Conservation (phyloP, 2,888 invertebrate genomes). For the Criorhina ranunculi region DNA sequence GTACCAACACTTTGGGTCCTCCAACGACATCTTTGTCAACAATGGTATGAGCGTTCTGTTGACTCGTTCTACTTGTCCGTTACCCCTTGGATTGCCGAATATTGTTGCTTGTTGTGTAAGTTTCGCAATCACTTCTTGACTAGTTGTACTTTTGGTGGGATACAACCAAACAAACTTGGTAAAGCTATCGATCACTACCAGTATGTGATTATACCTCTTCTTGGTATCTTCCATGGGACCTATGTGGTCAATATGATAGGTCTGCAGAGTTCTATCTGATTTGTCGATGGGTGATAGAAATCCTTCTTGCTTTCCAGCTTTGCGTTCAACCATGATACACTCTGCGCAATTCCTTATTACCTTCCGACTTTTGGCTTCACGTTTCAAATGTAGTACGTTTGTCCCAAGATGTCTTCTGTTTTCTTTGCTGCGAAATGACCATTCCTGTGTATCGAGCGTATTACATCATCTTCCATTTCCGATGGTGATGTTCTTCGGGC, state of each 20-base stretch:
- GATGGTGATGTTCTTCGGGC: too few relatives aligned
- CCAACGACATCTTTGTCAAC: too few relatives aligned
- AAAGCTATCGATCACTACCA: neutral
- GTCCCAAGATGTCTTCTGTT: too few relatives aligned
- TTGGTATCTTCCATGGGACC: neutral
- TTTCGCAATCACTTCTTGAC: neutral
- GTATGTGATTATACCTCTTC: constrained; percentile 1
- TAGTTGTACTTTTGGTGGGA: too few relatives aligned
- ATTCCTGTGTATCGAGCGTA: too few relatives aligned
- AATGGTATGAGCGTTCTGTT: too few relatives aligned
- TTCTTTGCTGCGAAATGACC: too few relatives aligned
- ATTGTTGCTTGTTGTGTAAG: neutral
- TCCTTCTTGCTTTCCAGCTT: constrained; percentile 80
- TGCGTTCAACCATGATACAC: constrained; percentile 42
- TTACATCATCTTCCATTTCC: too few relatives aligned
- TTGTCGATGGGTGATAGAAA: constrained; percentile 80
- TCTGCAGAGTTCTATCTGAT: constrained; percentile 51
- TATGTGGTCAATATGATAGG: constrained; percentile 1
- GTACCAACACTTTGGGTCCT: too few relatives aligned
- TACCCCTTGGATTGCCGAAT: constrained; percentile 1
- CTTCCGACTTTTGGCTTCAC: too few relatives aligned
- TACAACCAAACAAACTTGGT: neutral
- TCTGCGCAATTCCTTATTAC: constrained; percentile 30
- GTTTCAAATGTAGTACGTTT: too few relatives aligned
- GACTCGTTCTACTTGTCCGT: too few relatives aligned